A percentile compares a stretch with the other conserved stretches of the same genome.
These are phyloP conservation scores for Chesias legatella DNA, from an alignment of 2,888 invertebrate genomes.

Conservation along the genomic window DNA sequence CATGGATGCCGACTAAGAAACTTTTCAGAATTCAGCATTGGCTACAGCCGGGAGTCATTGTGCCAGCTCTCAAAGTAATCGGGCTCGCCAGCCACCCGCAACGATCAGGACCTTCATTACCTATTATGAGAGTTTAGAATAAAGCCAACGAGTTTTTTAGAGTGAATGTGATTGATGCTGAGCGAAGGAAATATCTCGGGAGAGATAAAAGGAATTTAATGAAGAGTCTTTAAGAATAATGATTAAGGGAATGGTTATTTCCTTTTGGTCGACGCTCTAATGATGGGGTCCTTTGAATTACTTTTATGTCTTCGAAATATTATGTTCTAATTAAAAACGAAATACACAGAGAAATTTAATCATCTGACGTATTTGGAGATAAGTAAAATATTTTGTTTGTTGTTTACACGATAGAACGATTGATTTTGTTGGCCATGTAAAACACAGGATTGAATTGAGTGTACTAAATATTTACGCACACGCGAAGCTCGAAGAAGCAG, in stretches of 20 bases:
- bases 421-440: neutral
- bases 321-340: conserved; percentile 57
- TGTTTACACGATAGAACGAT: neutral
- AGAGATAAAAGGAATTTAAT: conserved; percentile 81
- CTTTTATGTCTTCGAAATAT: conserved; percentile 65
- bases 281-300: conserved; percentile 74
- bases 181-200: conserved; percentile 76
- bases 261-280: conserved; percentile 73
- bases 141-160: conserved; percentile 79
- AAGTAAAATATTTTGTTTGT: conserved; percentile 9
- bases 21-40: conserved; percentile 75
- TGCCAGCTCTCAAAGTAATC: conserved; percentile 75
- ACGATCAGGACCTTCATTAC: conserved; percentile 77
- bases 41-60: conserved; percentile 74
- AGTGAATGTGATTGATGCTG: conserved; percentile 80
- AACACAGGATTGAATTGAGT: conserved; percentile 15
- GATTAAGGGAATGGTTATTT: conserved; percentile 79
- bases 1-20: conserved; percentile 70
- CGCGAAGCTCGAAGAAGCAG: conserved; percentile 28
- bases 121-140: conserved; percentile 81
- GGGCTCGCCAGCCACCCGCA: conserved; percentile 68
- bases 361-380: conserved; percentile 8
- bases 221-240: conserved; percentile 80
- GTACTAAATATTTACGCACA: conserved; percentile 19
- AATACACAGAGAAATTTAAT: conserved; percentile 26